phyloP scores from a whole-genome alignment of 2,888 invertebrate genomes.

The Neoitamus cyanurus region DNA sequence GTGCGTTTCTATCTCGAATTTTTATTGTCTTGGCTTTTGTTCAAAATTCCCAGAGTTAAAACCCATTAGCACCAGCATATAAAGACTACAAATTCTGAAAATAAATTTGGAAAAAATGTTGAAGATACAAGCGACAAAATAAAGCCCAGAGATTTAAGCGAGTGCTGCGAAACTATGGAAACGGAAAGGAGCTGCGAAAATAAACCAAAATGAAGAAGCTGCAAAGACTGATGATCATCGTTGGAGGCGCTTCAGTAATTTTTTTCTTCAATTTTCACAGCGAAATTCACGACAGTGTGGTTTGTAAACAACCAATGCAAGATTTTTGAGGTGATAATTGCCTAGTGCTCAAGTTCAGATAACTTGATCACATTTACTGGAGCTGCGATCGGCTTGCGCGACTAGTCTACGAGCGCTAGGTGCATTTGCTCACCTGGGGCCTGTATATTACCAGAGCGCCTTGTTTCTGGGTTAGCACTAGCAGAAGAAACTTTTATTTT shows the following conservation, averaged over 20 bases:
- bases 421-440: background rate
- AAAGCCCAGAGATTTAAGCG: background rate
- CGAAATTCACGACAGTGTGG: background rate
- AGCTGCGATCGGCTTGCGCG: background rate
- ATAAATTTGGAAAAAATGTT: conserved; percentile 26
- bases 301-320: background rate
- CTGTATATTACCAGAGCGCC: background rate
- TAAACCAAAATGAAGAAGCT: background rate
- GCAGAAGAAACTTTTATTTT: conserved; percentile 2
- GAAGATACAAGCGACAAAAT: conserved; percentile 8
- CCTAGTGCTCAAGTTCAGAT: background rate
- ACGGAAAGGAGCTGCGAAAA: background rate
- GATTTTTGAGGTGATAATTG: background rate
- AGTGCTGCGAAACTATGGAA: background rate
- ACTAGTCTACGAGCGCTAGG: background rate
- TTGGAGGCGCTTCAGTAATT: background rate
- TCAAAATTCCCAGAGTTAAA: conserved; percentile 36
- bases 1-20: conserved; percentile 3
- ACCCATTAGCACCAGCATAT: conserved; percentile 30
- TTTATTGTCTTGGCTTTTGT: conserved; percentile 34
- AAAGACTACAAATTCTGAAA: conserved; percentile 32
- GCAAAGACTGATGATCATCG: background rate
- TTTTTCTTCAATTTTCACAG: background rate
- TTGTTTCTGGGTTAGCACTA: background rate
- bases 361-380: background rate